Conservation (phyloP, 1,140 invertebrate genomes). For the Melanaphis sacchari region DNA sequence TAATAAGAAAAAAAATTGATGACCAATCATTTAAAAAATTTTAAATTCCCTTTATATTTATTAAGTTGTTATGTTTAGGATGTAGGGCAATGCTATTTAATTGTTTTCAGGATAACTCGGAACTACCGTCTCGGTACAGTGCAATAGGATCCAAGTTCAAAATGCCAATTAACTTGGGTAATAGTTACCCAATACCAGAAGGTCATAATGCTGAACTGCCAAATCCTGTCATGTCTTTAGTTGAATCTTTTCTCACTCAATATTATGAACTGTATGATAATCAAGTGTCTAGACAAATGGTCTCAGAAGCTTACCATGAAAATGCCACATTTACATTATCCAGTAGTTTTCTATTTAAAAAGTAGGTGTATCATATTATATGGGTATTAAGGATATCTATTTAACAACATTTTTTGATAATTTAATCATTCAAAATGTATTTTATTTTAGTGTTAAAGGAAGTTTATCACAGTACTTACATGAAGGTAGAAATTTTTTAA, state of each 20-base stretch:
- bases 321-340: slow-evolving; percentile 45
- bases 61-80: not conserved
- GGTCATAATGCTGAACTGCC: slow-evolving; percentile 23
- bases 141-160: slow-evolving; percentile 6
- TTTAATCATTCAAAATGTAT: not conserved
- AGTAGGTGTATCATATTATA: not conserved
- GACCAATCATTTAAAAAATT: not conserved
- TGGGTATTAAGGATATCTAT: not conserved
- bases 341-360: not conserved
- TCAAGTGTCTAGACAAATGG: slow-evolving; percentile 26
- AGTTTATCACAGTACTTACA: slow-evolving; percentile 23
- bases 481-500: slow-evolving; percentile 21
- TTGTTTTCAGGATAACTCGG: slow-evolving; percentile 36
- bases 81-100: slow-evolving; percentile 28
- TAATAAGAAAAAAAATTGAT: not conserved
- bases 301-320: slow-evolving; percentile 43
- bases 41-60: not conserved
- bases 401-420: not conserved
- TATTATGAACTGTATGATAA: slow-evolving; percentile 38
- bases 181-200: slow-evolving; percentile 34
- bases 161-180: slow-evolving; percentile 39
- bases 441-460: slow-evolving; percentile 31
- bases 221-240: slow-evolving; percentile 9
- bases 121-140: slow-evolving; percentile 36
- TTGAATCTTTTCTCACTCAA: slow-evolving; percentile 43